These are phyloP conservation scores for Aporophyla lueneburgensis DNA, from an alignment of 2,888 invertebrate species.

Conservation along the genomic window DNA sequence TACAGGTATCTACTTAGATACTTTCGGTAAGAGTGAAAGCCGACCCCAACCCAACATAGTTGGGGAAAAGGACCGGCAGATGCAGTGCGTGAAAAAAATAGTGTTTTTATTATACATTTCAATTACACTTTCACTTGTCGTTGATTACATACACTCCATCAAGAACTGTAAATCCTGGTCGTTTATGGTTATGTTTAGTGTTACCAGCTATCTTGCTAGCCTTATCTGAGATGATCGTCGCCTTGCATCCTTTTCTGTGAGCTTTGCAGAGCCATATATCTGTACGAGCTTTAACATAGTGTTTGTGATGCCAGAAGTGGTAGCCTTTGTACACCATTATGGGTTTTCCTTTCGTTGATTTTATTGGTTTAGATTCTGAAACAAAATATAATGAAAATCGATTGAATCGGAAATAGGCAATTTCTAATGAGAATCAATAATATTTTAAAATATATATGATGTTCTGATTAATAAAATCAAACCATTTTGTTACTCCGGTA, in stretches of 20 bases:
- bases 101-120: too few species aligned
- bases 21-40: too few species aligned
- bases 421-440: too few species aligned
- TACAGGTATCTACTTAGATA: too few species aligned
- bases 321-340: conserved; percentile 16
- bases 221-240: conserved; percentile 24
- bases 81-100: too few species aligned
- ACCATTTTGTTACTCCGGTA: too few species aligned
- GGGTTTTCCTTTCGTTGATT: conserved; percentile 14
- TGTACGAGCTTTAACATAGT: conserved; percentile 4
- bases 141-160: conserved; percentile 21
- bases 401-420: too few species aligned
- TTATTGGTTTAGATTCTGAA: conserved; percentile 1
- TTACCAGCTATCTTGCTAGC: conserved; percentile 20
- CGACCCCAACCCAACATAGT: too few species aligned
- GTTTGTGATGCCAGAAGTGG: conserved; percentile 2
- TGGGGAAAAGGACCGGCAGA: too few species aligned
- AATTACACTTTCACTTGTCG: not conserved
- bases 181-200: conserved; percentile 14
- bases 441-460: too few species aligned
- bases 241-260: conserved; percentile 29
- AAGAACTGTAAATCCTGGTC: not conserved
- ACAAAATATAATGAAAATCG: not conserved
- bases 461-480: too few species aligned
- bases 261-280: conserved; percentile 41